These are phyloP conservation scores for Cryptocephalus primarius DNA, from an alignment of 2,888 invertebrate species.

Conservation along the genomic window DNA sequence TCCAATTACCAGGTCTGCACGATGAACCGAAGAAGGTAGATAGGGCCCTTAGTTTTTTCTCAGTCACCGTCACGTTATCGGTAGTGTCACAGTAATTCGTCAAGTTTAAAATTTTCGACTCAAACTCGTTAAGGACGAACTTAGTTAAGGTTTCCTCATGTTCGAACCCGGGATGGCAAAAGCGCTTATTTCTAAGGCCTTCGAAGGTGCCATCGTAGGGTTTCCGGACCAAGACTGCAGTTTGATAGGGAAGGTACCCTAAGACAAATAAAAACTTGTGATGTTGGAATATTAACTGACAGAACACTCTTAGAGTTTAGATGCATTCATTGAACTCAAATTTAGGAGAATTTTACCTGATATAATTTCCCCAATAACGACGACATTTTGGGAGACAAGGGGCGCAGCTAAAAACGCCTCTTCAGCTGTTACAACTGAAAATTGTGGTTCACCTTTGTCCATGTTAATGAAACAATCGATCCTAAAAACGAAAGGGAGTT, in stretches of 20 bases:
- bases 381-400: slow-evolving; percentile 34
- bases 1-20: slow-evolving; percentile 66
- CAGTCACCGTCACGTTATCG: slow-evolving; percentile 36
- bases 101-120: slow-evolving; percentile 28
- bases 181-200: slow-evolving; percentile 41
- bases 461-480: slow-evolving; percentile 51
- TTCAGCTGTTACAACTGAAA: slow-evolving; percentile 51
- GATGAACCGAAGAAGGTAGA: slow-evolving; percentile 53
- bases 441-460: slow-evolving; percentile 41
- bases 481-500: slow-evolving; percentile 27
- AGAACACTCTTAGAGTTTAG: neutral
- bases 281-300: neutral
- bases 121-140: slow-evolving; percentile 49
- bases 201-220: slow-evolving; percentile 39
- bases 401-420: slow-evolving; percentile 45
- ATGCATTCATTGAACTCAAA: neutral
- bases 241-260: slow-evolving; percentile 39
- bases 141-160: slow-evolving; percentile 47
- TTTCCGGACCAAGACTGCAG: slow-evolving; percentile 47
- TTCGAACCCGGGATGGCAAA: slow-evolving; percentile 57
- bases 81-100: slow-evolving; percentile 14
- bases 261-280: slow-evolving; percentile 5
- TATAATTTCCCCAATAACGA: slow-evolving; percentile 40
- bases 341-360: slow-evolving; percentile 9
- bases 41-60: slow-evolving; percentile 51